phyloP scores from a whole-genome alignment of 2,888 invertebrate genomes.

The Ethmia dodecea region DNA sequence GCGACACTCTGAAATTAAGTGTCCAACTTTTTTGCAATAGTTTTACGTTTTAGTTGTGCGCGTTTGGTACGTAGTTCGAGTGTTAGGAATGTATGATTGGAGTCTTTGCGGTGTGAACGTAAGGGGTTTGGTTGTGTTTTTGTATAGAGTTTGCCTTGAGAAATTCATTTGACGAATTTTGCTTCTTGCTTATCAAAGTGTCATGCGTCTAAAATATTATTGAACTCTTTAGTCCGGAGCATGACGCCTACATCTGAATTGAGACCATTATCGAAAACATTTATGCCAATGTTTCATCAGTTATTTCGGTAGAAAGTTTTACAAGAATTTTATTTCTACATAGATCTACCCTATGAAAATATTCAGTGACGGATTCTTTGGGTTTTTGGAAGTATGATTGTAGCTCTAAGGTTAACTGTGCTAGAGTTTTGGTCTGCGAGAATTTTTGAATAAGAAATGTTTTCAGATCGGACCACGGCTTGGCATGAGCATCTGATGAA shows the following conservation, averaged over 20 bases:
- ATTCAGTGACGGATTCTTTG: conserved; percentile 23
- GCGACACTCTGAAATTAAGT: background rate
- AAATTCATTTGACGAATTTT: conserved; percentile 21
- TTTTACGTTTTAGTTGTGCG: background rate
- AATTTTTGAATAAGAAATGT: conserved; percentile 22
- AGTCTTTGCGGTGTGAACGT: background rate
- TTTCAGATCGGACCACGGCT: conserved; percentile 13
- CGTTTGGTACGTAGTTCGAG: background rate
- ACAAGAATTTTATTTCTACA: conserved; percentile 15
- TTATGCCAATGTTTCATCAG: conserved; percentile 25
- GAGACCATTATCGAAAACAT: conserved; percentile 26
- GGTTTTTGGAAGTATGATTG: conserved; percentile 27
- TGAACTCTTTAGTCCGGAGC: conserved; percentile 21
- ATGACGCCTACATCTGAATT: conserved; percentile 21
- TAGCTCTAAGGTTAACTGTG: conserved; percentile 22
- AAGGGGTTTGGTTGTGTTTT: background rate
- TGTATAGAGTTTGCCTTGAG: conserved; percentile 12
- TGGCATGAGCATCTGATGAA: conserved; percentile 15
- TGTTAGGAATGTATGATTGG: background rate
- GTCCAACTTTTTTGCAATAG: background rate
- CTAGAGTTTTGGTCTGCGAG: conserved; percentile 23
- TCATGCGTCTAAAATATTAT: conserved; percentile 19
- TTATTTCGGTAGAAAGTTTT: conserved; percentile 10
- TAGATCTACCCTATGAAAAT: conserved; percentile 23
- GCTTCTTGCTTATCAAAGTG: conserved; percentile 23